These are phyloP conservation scores for Drosophila kurseongensis DNA, from an alignment of 1,140 invertebrate genomes.

Conservation along the genomic window DNA sequence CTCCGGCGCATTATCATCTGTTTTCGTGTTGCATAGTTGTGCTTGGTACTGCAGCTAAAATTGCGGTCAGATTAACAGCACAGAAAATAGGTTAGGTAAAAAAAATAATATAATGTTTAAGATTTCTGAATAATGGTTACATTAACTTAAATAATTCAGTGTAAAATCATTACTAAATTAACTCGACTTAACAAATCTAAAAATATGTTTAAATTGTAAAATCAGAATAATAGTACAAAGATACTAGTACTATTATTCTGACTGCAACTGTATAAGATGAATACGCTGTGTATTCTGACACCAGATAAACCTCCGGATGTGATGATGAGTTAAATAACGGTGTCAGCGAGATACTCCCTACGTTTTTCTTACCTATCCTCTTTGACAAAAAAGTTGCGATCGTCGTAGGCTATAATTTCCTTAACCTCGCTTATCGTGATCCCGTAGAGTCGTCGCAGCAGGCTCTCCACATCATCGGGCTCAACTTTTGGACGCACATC, in stretches of 20 bases:
- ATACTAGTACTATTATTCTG: constrained; percentile 7
- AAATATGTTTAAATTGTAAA: background rate
- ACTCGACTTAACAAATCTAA: background rate
- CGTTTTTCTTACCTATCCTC: constrained; percentile 69
- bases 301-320: constrained; percentile 32
- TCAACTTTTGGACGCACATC: constrained; percentile 88
- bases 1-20: constrained; percentile 36
- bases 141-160: background rate
- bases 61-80: background rate
- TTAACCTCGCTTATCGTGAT: constrained; percentile 87
- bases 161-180: no score
- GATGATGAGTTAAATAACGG: constrained; percentile 2
- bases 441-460: constrained; percentile 89
- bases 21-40: constrained; percentile 28
- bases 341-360: background rate
- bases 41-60: background rate
- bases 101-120: background rate
- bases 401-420: constrained; percentile 92
- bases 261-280: constrained; percentile 1
- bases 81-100: background rate
- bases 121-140: background rate
- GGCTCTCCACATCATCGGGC: constrained; percentile 85
- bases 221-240: no score
- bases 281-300: background rate
- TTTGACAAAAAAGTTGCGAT: constrained; percentile 89